Evolutionary conservation across 2,113 vertebrate genomes (phyloP).

Genomic region (Dicerorhinus sumatrensis): DNA sequence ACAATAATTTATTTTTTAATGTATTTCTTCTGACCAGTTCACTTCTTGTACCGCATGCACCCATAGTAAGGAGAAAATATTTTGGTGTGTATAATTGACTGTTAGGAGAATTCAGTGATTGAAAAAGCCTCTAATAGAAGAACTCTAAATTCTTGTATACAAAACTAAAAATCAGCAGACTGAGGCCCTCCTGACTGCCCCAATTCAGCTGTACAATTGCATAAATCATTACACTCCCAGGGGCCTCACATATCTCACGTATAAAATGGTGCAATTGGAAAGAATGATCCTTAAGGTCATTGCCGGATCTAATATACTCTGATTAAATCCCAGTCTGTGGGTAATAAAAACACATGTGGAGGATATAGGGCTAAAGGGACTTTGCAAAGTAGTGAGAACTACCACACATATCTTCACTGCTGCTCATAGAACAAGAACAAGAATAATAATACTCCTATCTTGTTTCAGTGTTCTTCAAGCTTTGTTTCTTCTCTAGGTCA

Average conservation of each 20-base stretch:
- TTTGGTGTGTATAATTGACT: not conserved
- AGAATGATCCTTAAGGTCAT: not conserved
- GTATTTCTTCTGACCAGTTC: not conserved
- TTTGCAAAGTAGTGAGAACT: not conserved
- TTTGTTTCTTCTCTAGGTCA: not conserved
- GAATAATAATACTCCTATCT: not conserved
- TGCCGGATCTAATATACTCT: not conserved
- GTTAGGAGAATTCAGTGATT: not conserved
- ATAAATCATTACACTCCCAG: not conserved
- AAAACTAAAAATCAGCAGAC: not conserved
- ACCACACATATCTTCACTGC: not conserved
- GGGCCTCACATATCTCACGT: not conserved
- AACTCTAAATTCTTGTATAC: not conserved
- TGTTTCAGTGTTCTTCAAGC: conserved; percentile 5
- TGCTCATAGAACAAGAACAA: not conserved
- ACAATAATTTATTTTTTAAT: not conserved
- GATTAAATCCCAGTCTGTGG: not conserved
- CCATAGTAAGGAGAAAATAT: not conserved
- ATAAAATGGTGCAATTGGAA: not conserved
- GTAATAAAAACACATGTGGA: not conserved
- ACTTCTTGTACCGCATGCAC: not conserved
- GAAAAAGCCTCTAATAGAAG: not conserved
- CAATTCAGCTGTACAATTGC: not conserved
- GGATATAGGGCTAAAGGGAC: not conserved
- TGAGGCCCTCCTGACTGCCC: rapidly evolving